Evolutionary conservation across 2,797 vertebrate genomes (phyloP).

Genomic region (Urosaurus nigricauda): DNA sequence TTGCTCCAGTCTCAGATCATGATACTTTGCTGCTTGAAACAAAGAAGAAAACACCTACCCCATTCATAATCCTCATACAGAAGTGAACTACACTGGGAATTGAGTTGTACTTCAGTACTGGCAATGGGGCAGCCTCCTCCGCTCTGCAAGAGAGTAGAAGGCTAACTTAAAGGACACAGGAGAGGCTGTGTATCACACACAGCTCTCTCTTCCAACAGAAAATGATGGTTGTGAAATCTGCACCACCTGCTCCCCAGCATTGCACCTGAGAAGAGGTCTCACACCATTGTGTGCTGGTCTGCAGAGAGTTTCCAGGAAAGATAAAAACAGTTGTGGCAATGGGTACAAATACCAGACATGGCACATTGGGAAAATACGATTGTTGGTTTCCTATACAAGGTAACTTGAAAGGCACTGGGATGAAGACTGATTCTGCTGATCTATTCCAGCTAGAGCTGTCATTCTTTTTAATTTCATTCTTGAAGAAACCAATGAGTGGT

Average conservation of each 20-base stretch:
- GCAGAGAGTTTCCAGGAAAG: too few relatives aligned
- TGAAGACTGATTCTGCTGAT: too few relatives aligned
- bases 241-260: background rate
- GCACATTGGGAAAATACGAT: too few relatives aligned
- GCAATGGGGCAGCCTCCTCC: background rate
- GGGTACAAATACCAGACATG: too few relatives aligned
- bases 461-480: too few relatives aligned
- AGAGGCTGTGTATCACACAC: background rate
- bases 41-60: background rate
- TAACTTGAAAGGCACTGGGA: too few relatives aligned
- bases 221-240: background rate
- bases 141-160: background rate
- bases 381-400: too few relatives aligned
- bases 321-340: too few relatives aligned
- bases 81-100: background rate
- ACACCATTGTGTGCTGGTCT: too few relatives aligned
- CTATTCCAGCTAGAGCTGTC: too few relatives aligned
- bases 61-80: background rate
- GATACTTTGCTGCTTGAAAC: background rate
- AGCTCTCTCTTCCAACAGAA: background rate
- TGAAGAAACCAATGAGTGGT: too few relatives aligned
- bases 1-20: background rate
- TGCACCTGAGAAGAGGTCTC: background rate
- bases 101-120: background rate
- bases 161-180: background rate